Evolutionary conservation across 2,797 vertebrate genomes (phyloP).

Genomic region (Pelochelys cantorii): DNA sequence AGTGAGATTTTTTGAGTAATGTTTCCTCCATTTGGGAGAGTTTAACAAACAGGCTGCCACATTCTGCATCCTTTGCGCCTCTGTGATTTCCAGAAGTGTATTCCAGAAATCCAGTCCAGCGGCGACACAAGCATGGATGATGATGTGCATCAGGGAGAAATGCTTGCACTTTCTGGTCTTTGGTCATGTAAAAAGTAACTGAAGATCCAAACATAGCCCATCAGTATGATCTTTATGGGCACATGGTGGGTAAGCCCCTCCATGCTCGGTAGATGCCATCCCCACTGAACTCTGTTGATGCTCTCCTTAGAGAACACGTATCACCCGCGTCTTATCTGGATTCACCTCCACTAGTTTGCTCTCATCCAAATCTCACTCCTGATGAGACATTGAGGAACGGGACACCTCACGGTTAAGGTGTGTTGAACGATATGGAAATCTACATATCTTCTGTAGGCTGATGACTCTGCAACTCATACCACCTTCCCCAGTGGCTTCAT

Average conservation of each 20-base stretch:
- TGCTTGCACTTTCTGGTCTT: background rate
- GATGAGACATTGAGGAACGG: fast-evolving
- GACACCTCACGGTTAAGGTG: background rate
- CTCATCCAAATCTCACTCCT: background rate
- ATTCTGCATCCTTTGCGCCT: background rate
- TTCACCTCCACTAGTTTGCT: background rate
- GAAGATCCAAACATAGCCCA: fast-evolving
- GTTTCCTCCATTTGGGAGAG: background rate
- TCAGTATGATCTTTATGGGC: background rate
- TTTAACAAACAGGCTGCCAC: background rate
- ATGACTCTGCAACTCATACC: background rate
- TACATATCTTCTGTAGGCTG: background rate
- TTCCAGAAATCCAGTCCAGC: background rate
- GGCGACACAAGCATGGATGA: background rate
- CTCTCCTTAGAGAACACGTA: background rate
- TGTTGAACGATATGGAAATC: background rate
- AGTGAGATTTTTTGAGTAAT: background rate
- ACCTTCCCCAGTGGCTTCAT: background rate
- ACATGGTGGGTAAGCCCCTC: background rate
- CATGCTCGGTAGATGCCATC: background rate
- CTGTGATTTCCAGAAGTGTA: background rate
- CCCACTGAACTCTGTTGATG: fast-evolving
- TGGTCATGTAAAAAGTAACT: no score
- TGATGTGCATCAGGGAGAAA: background rate
- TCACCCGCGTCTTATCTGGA: background rate